phyloP scores from a whole-genome alignment of 64 coral and sea anemone species.

The Actinia tenebrosa region DNA sequence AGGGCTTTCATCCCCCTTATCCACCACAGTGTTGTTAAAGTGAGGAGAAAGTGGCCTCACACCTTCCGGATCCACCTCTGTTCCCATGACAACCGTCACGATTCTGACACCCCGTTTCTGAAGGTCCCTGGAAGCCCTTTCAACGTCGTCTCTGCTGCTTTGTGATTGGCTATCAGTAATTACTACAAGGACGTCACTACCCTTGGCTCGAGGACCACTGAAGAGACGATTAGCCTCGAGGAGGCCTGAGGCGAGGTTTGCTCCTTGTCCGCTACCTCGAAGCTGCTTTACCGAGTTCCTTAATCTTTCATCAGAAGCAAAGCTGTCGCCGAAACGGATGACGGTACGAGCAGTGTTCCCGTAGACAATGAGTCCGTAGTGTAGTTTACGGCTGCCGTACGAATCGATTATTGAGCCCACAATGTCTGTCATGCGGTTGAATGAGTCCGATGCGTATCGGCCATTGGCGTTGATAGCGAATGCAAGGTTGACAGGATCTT shows the following conservation, averaged over 20 bases:
- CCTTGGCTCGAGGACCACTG: constrained; percentile 18
- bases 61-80: constrained; percentile 27
- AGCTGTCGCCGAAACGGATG: constrained; percentile 71
- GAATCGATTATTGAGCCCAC: constrained; percentile 70
- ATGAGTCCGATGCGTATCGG: constrained; percentile 31
- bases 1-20: constrained; percentile 17
- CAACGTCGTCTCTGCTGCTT: neutral
- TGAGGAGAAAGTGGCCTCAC: constrained; percentile 26
- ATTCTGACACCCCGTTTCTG: constrained; percentile 10
- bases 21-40: constrained; percentile 29
- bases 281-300: constrained; percentile 45
- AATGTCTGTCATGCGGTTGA: constrained; percentile 55
- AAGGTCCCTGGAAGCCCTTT: neutral
- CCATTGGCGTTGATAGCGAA: constrained; percentile 80
- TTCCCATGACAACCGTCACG: constrained; percentile 26
- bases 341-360: constrained; percentile 48
- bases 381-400: constrained; percentile 59
- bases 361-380: constrained; percentile 63
- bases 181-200: constrained; percentile 43
- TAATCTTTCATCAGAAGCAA: constrained; percentile 27
- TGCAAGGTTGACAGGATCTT: constrained; percentile 57
- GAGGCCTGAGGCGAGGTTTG: constrained; percentile 29
- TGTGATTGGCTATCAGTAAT: constrained; percentile 32
- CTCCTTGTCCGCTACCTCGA: neutral
- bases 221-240: constrained; percentile 38